Evolutionary conservation across 2,113 vertebrate species (phyloP), one percentile per base, ranked within the genome.

Genomic region (Mustelus asterias): DNA sequence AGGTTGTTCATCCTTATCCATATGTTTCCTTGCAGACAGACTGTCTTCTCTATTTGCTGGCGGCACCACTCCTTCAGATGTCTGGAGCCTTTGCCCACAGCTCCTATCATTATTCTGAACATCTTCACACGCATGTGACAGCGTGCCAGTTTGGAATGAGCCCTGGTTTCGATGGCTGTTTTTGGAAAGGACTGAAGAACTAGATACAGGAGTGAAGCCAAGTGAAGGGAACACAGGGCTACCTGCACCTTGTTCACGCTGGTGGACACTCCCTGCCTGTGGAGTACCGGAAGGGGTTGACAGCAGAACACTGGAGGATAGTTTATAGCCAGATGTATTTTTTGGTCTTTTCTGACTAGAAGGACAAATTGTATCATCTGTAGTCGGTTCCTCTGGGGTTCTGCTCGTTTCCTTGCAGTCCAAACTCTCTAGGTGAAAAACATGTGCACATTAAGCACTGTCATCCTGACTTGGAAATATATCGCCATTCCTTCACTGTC

Each of bases 241-340:
- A 65, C 24, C 83, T 44, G 67, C 93, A 70, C 3, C 29, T 41
- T 24, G 63, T 22, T 70, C 93, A 70, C 22, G 20, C 63, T 96
- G 83, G 63, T 85, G 60, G 67, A 86, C 29, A 4, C 13, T 96
- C 95, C 0, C 96, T 86, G 92, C 60, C 63, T 96, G 96, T 69
- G 96, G 58, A 11, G 96, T 96, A 93, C 96, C 89, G 33, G 96
- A 96, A 5, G 95, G 96, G 65, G 96, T 97, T 0, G 96, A 96
- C 44, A 96, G 96, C 16, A 96, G 80, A 37, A 95, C 37, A 7
- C 78, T 72, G 44, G 88, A 44, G 54, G 96, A 96, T 20, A 76
- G 63, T 26, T n/a, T 58, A 58, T n/a, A 13, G 85, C 24, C 67
- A 70, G 67, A 29, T 72, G 67, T 16, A 44, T 3, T 33, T 95